Conservation (phyloP, 2,888 invertebrate species). For the Apodemia zela region DNA sequence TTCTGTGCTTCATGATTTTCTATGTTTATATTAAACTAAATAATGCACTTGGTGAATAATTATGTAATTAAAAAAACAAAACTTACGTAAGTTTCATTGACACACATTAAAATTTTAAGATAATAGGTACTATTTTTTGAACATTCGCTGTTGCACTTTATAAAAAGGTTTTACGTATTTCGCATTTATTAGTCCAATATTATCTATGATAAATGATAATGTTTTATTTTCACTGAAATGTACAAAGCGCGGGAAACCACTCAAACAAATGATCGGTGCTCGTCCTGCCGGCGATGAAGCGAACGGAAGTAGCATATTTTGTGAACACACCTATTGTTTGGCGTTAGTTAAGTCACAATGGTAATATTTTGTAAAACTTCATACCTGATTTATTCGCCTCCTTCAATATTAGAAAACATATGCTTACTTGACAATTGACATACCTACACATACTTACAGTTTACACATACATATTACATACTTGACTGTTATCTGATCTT, state of each 20-base stretch:
- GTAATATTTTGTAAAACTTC: neutral
- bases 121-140: neutral
- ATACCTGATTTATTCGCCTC: neutral
- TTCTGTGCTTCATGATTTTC: no score
- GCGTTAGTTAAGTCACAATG: neutral
- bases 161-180: neutral
- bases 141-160: neutral
- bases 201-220: neutral
- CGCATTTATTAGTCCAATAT: neutral
- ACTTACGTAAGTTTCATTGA: constrained; percentile 5
- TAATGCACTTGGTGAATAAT: no score
- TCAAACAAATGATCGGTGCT: constrained; percentile 17
- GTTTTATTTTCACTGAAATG: constrained; percentile 9
- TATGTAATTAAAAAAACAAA: neutral
- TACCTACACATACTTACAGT: no score
- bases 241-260: constrained; percentile 14
- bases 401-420: neutral
- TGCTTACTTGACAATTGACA: no score
- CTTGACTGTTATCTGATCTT: no score
- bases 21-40: no score
- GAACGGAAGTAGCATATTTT: constrained; percentile 25
- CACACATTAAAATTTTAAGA: neutral
- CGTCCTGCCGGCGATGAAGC: constrained; percentile 17
- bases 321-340: constrained; percentile 25
- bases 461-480: no score